Evolutionary conservation across 2,797 vertebrate species (phyloP), one percentile per base, ranked within the genome.

Genomic region (Chiloscyllium punctatum): DNA sequence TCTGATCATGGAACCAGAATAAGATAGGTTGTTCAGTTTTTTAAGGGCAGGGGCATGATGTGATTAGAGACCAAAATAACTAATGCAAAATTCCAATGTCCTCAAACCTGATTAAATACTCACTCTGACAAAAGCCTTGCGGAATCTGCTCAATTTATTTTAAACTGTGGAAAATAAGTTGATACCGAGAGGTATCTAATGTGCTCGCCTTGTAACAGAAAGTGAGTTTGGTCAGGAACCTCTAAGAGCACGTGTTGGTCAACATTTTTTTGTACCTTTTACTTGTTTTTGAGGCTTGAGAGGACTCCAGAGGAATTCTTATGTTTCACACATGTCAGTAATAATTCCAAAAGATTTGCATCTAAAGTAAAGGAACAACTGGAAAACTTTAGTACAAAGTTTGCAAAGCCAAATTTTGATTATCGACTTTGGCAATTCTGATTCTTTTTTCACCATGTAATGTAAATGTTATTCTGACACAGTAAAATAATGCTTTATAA

Each of bases 341-440:
- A 37, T 71, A 23, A n/a, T 94, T 71, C 69, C n/a, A 68, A 94
- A 94, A 23, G 15, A 3, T 21, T 42, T 71, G 88, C 62, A 21
- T 16, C 30, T 91, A 37, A 33, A 91, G 33, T 1, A 91, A 91
- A 91, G 88, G 66, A 66, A 66, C 18, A 15, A n/a, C 30, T 62
- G 66, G 25, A 66, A 66, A 66, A 91, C 62, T 4, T 62, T 33
- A 16, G 88, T 91, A 66, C 18, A n/a, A 57, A 4, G 16, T 62
- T 94, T 37, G 66, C 30, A 33, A 9, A 94, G 57, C 62, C 53
- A 66, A 94, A 5, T 69, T 69, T 94, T 69, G 62, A 33, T 37
- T 94, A 94, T 69, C 69, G 91, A 94, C 62, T 94, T 91, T 94
- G 30, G 15, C 33, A 37, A 94, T 94, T 94, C 91, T 69, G 23